These are phyloP conservation scores for Pelecanus crispus DNA, from an alignment of 2,113 vertebrate genomes.

Conservation along the genomic window DNA sequence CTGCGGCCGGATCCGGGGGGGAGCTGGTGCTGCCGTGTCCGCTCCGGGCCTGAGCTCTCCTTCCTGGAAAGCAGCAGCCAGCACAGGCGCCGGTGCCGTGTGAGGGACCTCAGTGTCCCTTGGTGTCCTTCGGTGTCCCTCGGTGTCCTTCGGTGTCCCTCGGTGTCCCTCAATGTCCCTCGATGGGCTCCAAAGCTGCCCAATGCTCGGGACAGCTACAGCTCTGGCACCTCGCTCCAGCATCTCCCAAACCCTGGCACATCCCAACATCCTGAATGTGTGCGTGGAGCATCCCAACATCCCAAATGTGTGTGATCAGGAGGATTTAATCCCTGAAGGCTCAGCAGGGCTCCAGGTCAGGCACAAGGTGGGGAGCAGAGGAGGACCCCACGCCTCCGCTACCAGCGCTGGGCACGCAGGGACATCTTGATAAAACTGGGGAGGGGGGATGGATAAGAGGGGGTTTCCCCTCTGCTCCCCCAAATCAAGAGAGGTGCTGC, in stretches of 20 bases:
- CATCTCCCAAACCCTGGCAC: not conserved
- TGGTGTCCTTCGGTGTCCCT: not conserved
- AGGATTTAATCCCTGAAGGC: not conserved
- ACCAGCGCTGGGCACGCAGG: rapidly evolving
- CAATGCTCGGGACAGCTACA: not conserved
- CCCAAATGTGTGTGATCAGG: not conserved
- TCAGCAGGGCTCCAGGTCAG: not conserved
- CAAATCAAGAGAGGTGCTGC: not conserved
- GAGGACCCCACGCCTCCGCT: not conserved
- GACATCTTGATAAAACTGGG: not conserved
- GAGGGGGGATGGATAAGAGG: not conserved
- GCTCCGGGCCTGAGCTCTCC: not conserved
- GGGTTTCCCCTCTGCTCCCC: not conserved
- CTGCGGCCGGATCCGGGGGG: rapidly evolving
- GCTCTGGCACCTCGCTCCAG: not conserved
- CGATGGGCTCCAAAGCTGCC: not conserved
- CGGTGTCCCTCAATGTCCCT: not conserved
- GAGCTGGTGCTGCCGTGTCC: not conserved
- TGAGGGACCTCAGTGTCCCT: not conserved
- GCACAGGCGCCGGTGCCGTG: rapidly evolving
- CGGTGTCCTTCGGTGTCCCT: not conserved
- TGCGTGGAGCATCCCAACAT: not conserved
- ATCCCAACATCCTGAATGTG: not conserved
- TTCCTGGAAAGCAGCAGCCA: not conserved
- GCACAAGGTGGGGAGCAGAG: not conserved